Conservation (phyloP, 2,888 invertebrate species). For the Drosophila austrosaltans region DNA sequence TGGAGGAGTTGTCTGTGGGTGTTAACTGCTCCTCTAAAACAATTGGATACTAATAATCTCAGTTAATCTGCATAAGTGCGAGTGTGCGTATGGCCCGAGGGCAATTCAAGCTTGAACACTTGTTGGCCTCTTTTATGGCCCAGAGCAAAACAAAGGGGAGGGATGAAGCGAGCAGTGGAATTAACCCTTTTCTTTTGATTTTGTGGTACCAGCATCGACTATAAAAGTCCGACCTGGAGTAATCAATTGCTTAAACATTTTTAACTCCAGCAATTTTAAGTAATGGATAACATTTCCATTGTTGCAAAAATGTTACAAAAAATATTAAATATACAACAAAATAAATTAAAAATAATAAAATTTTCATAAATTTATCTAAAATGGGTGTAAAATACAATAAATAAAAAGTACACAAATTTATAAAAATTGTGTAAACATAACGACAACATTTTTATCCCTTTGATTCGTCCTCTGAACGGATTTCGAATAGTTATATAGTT, state of each 20-base stretch:
- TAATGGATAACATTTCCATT: conserved; percentile 55
- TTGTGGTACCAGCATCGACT: conserved; percentile 21
- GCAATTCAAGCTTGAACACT: conserved; percentile 30
- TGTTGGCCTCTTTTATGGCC: conserved; percentile 13
- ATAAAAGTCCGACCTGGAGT: conserved; percentile 58
- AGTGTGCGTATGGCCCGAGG: conserved; percentile 34
- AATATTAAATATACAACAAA: conserved; percentile 7
- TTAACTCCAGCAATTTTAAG: conserved; percentile 36
- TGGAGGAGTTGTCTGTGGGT: conserved; percentile 43
- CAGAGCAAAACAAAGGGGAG: neutral
- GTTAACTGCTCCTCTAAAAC: conserved; percentile 73
- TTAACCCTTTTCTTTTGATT: conserved; percentile 5
- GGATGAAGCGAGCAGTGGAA: conserved; percentile 4
- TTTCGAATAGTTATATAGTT: neutral
- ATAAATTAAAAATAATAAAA: too few relatives aligned
- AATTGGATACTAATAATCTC: conserved; percentile 82
- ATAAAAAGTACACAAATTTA: neutral
- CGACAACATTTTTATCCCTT: too few relatives aligned
- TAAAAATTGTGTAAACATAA: too few relatives aligned
- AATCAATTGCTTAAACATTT: conserved; percentile 55
- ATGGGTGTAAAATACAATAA: too few relatives aligned
- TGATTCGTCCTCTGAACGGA: too few relatives aligned
- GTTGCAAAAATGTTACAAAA: conserved; percentile 72
- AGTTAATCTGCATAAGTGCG: conserved; percentile 78
- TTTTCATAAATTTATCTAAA: too few relatives aligned